A percentile compares a stretch with the other conserved stretches of the same genome.
Evolutionary conservation across 2,797 vertebrate genomes (phyloP).

Genomic region (Morelia viridis): DNA sequence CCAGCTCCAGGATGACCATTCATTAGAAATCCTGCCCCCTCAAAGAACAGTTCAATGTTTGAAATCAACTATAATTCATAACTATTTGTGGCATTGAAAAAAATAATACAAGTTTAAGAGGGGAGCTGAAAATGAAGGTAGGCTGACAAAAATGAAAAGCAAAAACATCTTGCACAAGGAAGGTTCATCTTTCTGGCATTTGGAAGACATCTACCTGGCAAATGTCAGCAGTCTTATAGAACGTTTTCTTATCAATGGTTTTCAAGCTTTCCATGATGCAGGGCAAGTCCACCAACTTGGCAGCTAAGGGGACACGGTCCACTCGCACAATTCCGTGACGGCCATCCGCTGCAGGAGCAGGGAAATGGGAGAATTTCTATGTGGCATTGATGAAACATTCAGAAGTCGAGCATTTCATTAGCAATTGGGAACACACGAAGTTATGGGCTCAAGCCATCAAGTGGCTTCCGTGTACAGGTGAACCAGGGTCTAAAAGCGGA

Average conservation of each 20-base stretch:
- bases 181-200: fast-evolving
- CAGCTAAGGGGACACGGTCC: constrained; percentile 87
- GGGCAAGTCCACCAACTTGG: constrained; percentile 93
- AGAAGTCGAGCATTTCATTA: not conserved
- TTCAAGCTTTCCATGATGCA: constrained; percentile 91
- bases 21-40: constrained; percentile 24
- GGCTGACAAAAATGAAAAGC: not conserved
- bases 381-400: not conserved
- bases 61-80: not conserved
- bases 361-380: not conserved
- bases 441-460: not conserved
- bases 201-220: constrained; percentile 83
- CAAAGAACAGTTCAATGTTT: constrained; percentile 23
- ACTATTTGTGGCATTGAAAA: not conserved
- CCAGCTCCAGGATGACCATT: not conserved
- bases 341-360: constrained; percentile 78
- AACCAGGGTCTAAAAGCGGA: not conserved
- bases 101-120: not conserved
- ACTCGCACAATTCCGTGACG: constrained; percentile 90
- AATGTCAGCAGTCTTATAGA: constrained; percentile 95
- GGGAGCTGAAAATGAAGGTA: not conserved
- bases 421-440: not conserved
- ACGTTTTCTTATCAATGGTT: constrained; percentile 93
- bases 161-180: not conserved
- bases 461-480: not conserved